Percentiles rank a stretch among this genome's conserved stretches.
Conservation (phyloP, 2,797 vertebrate genomes). For the Paramormyrops hopkinsi region DNA sequence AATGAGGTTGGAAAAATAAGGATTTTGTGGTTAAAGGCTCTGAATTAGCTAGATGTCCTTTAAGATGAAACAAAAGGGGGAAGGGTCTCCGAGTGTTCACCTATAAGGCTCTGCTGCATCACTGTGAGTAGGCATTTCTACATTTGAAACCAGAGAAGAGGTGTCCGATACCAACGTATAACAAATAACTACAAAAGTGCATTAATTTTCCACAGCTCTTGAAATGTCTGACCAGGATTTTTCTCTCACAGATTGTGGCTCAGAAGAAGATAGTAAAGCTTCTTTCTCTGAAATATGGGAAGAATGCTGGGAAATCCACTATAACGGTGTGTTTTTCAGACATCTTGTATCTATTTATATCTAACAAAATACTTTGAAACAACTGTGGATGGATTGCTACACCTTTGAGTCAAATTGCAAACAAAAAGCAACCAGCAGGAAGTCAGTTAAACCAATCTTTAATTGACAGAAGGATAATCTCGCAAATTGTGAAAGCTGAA, state of each 20-base stretch:
- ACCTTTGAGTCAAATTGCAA: not conserved
- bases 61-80: not conserved
- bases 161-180: not conserved
- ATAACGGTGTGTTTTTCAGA: constrained; percentile 68
- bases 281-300: constrained; percentile 82
- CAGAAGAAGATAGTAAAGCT: constrained; percentile 90
- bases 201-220: not conserved
- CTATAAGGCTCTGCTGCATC: not conserved
- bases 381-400: not conserved
- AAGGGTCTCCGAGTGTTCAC: too few relatives aligned
- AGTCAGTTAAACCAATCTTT: not conserved
- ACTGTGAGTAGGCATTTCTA: not conserved
- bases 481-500: not conserved
- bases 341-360: not conserved
- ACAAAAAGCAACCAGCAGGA: not conserved
- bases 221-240: constrained; percentile 15
- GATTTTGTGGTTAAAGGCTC: not conserved
- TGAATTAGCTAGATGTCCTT: not conserved
- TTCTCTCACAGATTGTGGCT: constrained; percentile 77
- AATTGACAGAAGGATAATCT: not conserved
- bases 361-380: not conserved
- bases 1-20: not conserved
- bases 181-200: not conserved
- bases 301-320: constrained; percentile 87
- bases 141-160: not conserved